Base-by-base conservation (phyloP, 1,140 invertebrate species). In the Tetramorium simillimum region DNA sequence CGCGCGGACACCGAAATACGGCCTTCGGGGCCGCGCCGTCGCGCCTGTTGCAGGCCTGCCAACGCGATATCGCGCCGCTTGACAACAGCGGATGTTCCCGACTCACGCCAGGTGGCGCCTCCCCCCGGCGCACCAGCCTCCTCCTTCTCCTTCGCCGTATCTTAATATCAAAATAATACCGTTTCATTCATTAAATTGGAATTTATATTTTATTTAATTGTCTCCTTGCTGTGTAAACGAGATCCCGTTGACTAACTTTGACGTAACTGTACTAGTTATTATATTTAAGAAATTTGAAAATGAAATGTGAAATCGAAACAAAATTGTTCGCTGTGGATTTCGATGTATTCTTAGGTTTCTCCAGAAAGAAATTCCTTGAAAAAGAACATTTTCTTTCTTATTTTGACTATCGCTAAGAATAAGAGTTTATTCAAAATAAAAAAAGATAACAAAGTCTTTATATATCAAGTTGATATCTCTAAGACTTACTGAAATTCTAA, bases 21-120 rank as follows among this genome's bases (percentile, higher is more conserved):
- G 69, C 80, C 78, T 82, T 82, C 78, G 46, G 53, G n/a, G 49
- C 49, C 33, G 62, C 77, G 60, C 75, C 40, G 75, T 14, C 53
- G 37, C 69, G 69, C 21, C 56, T 21, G n/a, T 24, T 28, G 33
- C 78, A 82, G 65, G 80, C 40, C 49, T 85, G 72, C 82, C 82
- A 85, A 85, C 60, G 73, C 72, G 60, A 77, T 46, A 28, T 24
- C 40, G 10, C 46, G 37, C 46, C 73, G 72, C 82, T 85, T 85
- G 82, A 85, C 82, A 77, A 85, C 82, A 85, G 28, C 56, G 56
- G 10, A 43, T 58, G 16, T 21, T 28, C 18, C 5, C 28, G 18
- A 46, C 14, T 62, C 16, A 3, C 80, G 67, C 40, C 12, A 40
- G 80, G 46, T 73, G 67, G 24, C 67, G 24, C 51, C 80, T 5